Evolutionary conservation across 1,140 invertebrate species (phyloP).

Genomic region (Cephus cinctus): DNA sequence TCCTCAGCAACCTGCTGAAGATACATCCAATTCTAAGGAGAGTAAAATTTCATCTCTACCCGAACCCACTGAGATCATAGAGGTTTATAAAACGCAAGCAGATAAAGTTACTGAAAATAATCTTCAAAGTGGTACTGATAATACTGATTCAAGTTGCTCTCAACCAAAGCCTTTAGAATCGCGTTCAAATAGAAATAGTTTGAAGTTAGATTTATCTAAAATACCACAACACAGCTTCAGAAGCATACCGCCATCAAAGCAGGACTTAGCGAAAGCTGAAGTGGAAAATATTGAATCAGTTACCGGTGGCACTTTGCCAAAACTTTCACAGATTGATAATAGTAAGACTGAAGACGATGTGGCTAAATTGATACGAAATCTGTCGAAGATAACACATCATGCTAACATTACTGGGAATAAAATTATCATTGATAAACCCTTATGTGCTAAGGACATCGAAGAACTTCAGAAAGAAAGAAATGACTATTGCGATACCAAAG

Average conservation of each 20-base stretch:
- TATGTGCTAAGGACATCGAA: constrained; percentile 24
- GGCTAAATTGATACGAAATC: constrained; percentile 23
- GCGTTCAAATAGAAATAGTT: constrained; percentile 37
- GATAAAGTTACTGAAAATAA: constrained; percentile 15
- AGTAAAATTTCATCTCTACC: too few species aligned
- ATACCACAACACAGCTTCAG: constrained; percentile 55
- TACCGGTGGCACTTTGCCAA: neutral
- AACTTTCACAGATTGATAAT: neutral
- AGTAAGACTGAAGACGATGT: too few species aligned
- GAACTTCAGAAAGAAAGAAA: constrained; percentile 25
- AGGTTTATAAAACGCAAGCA: too few species aligned
- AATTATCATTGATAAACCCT: constrained; percentile 37
- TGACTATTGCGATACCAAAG: neutral
- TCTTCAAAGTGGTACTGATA: neutral
- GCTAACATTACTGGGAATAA: constrained; percentile 34
- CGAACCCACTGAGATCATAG: too few species aligned
- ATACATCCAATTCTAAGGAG: too few species aligned
- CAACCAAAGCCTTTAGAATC: neutral
- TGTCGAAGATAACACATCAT: constrained; percentile 33
- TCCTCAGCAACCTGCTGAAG: too few species aligned
- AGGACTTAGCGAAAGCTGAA: constrained; percentile 30
- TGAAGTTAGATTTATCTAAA: constrained; percentile 69
- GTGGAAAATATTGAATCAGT: neutral
- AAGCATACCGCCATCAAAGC: constrained; percentile 27
- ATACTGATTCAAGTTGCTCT: too few species aligned